Evolutionary conservation across 2,113 vertebrate genomes (phyloP).

Genomic region (Acanthochromis polyacanthus): DNA sequence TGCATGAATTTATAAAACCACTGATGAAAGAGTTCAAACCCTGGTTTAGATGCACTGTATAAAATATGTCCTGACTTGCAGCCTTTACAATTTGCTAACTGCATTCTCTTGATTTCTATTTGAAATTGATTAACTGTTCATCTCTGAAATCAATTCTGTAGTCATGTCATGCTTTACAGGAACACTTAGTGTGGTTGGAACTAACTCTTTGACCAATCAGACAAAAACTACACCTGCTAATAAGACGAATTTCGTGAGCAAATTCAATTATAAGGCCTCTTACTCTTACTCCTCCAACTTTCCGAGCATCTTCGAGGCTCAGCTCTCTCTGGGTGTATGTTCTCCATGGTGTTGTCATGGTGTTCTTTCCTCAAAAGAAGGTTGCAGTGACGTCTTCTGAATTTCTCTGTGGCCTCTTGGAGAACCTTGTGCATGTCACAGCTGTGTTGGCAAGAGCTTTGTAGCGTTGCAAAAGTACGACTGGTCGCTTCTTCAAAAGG

Average conservation of each 20-base stretch:
- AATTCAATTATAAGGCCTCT: conserved; percentile 12
- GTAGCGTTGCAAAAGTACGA: conserved; percentile 64
- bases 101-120: too few relatives aligned
- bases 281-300: conserved; percentile 48
- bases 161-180: too few relatives aligned
- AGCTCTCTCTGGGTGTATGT: conserved; percentile 10
- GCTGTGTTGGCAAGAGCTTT: conserved; percentile 60
- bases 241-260: background rate
- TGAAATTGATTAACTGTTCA: too few relatives aligned
- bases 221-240: background rate
- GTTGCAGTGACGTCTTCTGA: conserved; percentile 42
- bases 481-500: conserved; percentile 74
- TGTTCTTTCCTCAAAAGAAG: background rate
- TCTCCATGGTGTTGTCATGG: background rate
- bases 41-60: too few relatives aligned
- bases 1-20: too few relatives aligned
- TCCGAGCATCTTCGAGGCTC: conserved; percentile 7
- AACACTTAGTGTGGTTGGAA: background rate
- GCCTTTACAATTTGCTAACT: too few relatives aligned
- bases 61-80: too few relatives aligned
- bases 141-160: too few relatives aligned
- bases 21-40: too few relatives aligned
- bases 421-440: conserved; percentile 78
- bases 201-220: background rate
- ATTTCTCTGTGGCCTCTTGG: conserved; percentile 61